Percentiles rank a stretch among this genome's conserved stretches.
Conservation (phyloP, 2,797 vertebrate genomes). For the Betta splendens region DNA sequence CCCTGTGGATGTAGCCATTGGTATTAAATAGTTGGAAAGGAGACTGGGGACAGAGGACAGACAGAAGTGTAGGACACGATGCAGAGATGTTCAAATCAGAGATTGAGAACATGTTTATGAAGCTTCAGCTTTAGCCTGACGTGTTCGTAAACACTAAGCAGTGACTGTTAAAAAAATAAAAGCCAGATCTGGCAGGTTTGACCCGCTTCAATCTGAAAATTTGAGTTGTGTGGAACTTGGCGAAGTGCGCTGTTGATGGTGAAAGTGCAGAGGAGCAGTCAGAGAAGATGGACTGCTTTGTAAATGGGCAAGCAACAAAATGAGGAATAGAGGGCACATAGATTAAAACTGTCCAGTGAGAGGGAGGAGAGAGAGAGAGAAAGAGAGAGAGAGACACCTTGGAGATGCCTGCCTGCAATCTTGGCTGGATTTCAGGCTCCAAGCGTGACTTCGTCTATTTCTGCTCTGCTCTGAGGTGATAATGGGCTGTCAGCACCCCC, state of each 20-base stretch:
- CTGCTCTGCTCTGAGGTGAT: conserved; percentile 76
- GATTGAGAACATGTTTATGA: conserved; percentile 9
- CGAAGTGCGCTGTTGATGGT: conserved; percentile 15
- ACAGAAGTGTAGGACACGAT: conserved; percentile 43
- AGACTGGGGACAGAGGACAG: conserved; percentile 37
- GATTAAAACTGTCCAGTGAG: conserved; percentile 52
- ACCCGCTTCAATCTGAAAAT: conserved; percentile 24
- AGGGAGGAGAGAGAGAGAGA: conserved; percentile 1
- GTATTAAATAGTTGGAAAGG: conserved; percentile 49
- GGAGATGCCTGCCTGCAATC: conserved; percentile 67
- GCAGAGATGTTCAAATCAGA: conserved; percentile 43
- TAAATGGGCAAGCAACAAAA: conserved; percentile 48
- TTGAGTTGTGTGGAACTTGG: conserved; percentile 25
- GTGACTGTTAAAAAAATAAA: conserved; percentile 13
- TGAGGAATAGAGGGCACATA: conserved; percentile 35
- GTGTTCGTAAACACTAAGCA: conserved; percentile 4
- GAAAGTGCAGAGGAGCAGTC: conserved; percentile 14
- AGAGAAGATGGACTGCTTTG: conserved; percentile 1
- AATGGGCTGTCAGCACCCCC: conserved; percentile 76
- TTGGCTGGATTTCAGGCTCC: conserved; percentile 68
- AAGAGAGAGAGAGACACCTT: conserved; percentile 43
- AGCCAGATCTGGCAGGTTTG: conserved; percentile 11
- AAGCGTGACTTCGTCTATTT: conserved; percentile 76
- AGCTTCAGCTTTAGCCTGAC: too few species aligned
- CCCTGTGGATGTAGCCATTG: conserved; percentile 25